phyloP scores from a whole-genome alignment of 2,797 vertebrate genomes.

The Iguana delicatissima region DNA sequence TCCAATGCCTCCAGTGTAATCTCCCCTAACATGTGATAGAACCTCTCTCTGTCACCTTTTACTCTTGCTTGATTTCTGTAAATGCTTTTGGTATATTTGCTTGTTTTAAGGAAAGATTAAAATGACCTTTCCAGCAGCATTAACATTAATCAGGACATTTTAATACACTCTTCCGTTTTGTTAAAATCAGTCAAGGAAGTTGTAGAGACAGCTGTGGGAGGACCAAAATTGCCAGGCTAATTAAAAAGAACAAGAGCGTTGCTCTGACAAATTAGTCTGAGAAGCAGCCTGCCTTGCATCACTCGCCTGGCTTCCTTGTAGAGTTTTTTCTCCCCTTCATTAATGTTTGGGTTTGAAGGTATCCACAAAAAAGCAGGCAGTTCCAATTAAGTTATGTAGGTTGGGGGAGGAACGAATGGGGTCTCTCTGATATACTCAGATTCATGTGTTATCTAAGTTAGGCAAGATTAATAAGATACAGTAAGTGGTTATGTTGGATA shows the following conservation, averaged over 20 bases:
- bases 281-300: neutral
- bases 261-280: slow-evolving; percentile 33
- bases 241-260: slow-evolving; percentile 9
- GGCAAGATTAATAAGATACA: neutral
- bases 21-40: neutral
- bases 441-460: neutral
- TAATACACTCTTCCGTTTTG: slow-evolving; percentile 27
- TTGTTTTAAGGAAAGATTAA: slow-evolving; percentile 30
- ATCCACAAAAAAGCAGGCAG: neutral
- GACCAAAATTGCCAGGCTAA: slow-evolving; percentile 17
- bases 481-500: neutral
- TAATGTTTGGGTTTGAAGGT: neutral
- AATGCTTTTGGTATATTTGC: neutral
- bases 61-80: slow-evolving; percentile 1
- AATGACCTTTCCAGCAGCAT: slow-evolving; percentile 19
- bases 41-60: neutral
- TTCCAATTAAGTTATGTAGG: neutral
- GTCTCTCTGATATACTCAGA: neutral
- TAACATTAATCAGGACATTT: slow-evolving; percentile 38
- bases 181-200: slow-evolving; percentile 4
- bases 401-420: neutral
- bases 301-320: neutral
- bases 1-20: neutral
- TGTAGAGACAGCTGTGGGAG: slow-evolving; percentile 26
- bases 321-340: neutral